phyloP scores from a whole-genome alignment of 2,888 invertebrate species.

The Abrostola tripartita region DNA sequence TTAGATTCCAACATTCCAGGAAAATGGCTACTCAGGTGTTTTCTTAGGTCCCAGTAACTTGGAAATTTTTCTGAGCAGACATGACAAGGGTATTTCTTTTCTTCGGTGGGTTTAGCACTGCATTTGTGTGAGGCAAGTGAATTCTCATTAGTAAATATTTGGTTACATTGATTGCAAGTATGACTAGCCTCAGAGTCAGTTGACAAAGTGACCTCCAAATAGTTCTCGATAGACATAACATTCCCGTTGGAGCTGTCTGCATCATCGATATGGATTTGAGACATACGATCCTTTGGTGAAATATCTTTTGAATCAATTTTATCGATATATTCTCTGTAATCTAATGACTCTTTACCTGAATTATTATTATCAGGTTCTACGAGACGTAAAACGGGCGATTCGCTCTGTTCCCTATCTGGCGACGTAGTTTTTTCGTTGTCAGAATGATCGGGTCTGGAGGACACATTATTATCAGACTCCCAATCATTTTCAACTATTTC shows the following conservation, averaged over 20 bases:
- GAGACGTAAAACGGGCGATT: constrained; percentile 83
- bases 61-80: constrained; percentile 86
- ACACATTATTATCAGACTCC: constrained; percentile 85
- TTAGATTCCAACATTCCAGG: constrained; percentile 87
- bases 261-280: constrained; percentile 78
- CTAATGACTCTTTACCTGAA: constrained; percentile 76
- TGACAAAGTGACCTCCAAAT: constrained; percentile 85
- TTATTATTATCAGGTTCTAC: constrained; percentile 86
- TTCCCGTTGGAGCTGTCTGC: constrained; percentile 85
- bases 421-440: constrained; percentile 83
- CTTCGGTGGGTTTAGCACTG: constrained; percentile 82
- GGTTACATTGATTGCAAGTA: constrained; percentile 84
- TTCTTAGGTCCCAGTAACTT: constrained; percentile 85
- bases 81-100: constrained; percentile 86
- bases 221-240: constrained; percentile 87
- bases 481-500: constrained; percentile 87
- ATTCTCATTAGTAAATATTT: constrained; percentile 84
- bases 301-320: constrained; percentile 83
- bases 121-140: constrained; percentile 81
- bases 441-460: constrained; percentile 82
- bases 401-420: constrained; percentile 82
- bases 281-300: constrained; percentile 73
- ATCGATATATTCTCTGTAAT: constrained; percentile 79
- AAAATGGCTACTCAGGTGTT: constrained; percentile 85
- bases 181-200: constrained; percentile 87